Evolutionary conservation across 2,113 vertebrate species (phyloP).

Genomic region (Pangasianodon hypophthalmus): DNA sequence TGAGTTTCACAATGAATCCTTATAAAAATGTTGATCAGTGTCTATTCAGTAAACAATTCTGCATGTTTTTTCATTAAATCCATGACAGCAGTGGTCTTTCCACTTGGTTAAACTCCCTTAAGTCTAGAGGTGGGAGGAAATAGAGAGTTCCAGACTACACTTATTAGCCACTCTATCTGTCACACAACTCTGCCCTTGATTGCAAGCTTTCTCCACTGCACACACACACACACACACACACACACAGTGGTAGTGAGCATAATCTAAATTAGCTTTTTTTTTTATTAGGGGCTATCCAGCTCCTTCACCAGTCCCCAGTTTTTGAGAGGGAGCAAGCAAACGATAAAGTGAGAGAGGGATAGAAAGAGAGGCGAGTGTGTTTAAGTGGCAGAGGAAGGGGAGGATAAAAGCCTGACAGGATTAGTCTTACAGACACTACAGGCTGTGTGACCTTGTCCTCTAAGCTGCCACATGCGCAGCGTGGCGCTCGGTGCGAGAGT

Average conservation of each 20-base stretch:
- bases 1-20: neutral
- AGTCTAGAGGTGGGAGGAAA: slow-evolving; percentile 43
- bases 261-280: slow-evolving; percentile 35
- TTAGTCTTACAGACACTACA: slow-evolving; percentile 70
- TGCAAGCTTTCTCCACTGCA: slow-evolving; percentile 25
- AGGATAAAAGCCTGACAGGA: slow-evolving; percentile 71
- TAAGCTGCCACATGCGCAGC: slow-evolving; percentile 53
- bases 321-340: slow-evolving; percentile 53
- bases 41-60: slow-evolving; percentile 39
- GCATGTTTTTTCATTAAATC: slow-evolving; percentile 43
- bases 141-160: slow-evolving; percentile 43
- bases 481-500: slow-evolving; percentile 9
- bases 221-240: slow-evolving; percentile 32
- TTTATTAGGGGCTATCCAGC: neutral
- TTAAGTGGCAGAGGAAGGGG: slow-evolving; percentile 64
- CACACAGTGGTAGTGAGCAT: slow-evolving; percentile 25
- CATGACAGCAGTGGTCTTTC: slow-evolving; percentile 44
- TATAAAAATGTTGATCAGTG: neutral
- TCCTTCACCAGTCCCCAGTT: neutral
- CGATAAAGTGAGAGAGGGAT: slow-evolving; percentile 44
- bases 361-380: slow-evolving; percentile 41
- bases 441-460: slow-evolving; percentile 58
- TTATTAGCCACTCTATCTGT: slow-evolving; percentile 56
- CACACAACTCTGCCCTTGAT: slow-evolving; percentile 53
- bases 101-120: slow-evolving; percentile 52